Percentiles rank a stretch among this genome's conserved stretches.
phyloP scores from a whole-genome alignment of 2,113 vertebrate species.

The Columba janthina region DNA sequence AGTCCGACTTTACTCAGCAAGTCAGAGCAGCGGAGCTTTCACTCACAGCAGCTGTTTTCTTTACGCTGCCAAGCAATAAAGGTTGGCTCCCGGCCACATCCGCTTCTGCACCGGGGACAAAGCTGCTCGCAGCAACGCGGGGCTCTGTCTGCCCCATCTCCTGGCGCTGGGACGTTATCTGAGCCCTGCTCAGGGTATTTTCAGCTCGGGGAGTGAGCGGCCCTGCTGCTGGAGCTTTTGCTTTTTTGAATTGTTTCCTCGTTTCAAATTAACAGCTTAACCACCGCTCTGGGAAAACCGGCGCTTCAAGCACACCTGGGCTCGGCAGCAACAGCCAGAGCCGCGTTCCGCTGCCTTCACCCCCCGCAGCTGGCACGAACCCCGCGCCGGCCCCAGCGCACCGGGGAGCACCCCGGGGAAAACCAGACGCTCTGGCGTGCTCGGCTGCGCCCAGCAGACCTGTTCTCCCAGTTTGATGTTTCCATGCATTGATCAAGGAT shows the following conservation, averaged over 20 bases:
- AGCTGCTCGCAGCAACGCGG: neutral
- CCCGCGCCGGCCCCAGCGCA: neutral
- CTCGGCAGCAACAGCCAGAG: neutral
- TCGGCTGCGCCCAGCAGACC: neutral
- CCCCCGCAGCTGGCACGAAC: neutral
- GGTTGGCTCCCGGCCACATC: neutral
- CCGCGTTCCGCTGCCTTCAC: neutral
- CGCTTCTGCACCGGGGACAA: neutral
- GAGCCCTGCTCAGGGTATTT: neutral
- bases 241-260: neutral
- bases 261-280: fast-evolving
- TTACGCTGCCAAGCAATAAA: constrained; percentile 7
- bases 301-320: neutral
- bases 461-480: constrained; percentile 10
- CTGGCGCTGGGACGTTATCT: neutral
- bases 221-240: neutral
- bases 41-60: constrained; percentile 23
- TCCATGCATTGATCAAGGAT: neutral
- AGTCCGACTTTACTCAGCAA: neutral
- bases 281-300: neutral
- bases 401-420: neutral
- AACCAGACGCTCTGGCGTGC: neutral
- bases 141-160: neutral
- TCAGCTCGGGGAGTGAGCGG: neutral
- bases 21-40: neutral